Evolutionary conservation across 2,113 vertebrate genomes (phyloP), one percentile per base, ranked within the genome.

Genomic region (Channa argus): DNA sequence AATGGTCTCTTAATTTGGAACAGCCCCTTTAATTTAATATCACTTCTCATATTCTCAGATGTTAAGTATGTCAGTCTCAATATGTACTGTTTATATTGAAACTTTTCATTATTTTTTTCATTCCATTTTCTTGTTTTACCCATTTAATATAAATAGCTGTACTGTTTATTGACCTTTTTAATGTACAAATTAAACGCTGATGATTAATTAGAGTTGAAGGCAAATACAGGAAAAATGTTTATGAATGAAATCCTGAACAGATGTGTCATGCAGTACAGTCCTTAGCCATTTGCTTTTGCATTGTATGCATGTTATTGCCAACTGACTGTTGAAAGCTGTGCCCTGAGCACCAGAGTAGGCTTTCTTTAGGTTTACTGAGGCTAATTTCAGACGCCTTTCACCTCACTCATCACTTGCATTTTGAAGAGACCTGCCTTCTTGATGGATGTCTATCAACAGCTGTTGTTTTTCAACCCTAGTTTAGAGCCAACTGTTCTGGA

Each of bases 361-460:
- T 74, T 66, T 41, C 74, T 38, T 46, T 62, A 58, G n/a, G 61
- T 82, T 74, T 50, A 34, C n/a, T 3, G 50, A 37, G 62, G 47
- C 39, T 69, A 44, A 74, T 62, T 85, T 66, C 46, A 43, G 55
- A 43, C 33, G 33, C 51, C 38, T 76, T 77, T 82, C 74, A 59
- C 62, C 63, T 59, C 66, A 1, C 74, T 74, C 65, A 77, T 79
- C 74, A 63, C 68, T 61, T 61, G 53, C 51, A 52, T 65, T 77
- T 79, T 76, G 50, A 62, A 11, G 51, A 73, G 34, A 60, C 59
- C 45, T 50, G 53, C 14, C 15, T 4, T 51, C 24, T 9, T 69
- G 47, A 75, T 54, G 61, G 83, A 82, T 0, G 66, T 37, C 74
- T 5, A 67, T 74, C 61, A 74, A 73, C 90, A 91, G 88, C 75